Evolutionary conservation across 2,797 vertebrate species (phyloP).

Genomic region (Cygnus olor): DNA sequence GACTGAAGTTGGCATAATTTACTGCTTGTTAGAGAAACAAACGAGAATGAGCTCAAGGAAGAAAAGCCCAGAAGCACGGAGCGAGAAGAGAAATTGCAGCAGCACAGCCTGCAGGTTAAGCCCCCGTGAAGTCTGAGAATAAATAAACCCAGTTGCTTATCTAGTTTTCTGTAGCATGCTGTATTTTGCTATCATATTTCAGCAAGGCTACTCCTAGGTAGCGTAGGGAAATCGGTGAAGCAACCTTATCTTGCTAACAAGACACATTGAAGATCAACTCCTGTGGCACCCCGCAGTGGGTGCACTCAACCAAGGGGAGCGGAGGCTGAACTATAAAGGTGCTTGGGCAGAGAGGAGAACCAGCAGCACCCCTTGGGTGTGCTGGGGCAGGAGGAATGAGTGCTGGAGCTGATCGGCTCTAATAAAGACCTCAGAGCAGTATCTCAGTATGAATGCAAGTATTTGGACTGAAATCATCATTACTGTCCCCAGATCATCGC

Average conservation of each 20-base stretch:
- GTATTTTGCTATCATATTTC: neutral
- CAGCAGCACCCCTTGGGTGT: neutral
- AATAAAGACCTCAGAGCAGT: neutral
- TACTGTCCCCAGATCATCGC: neutral
- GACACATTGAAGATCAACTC: neutral
- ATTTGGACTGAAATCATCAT: neutral
- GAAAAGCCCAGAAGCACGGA: neutral
- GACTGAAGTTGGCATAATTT: neutral
- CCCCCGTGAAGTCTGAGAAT: neutral
- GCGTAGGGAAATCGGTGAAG: neutral
- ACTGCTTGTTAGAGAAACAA: neutral
- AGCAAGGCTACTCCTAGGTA: neutral
- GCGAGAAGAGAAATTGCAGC: neutral
- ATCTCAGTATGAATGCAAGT: neutral
- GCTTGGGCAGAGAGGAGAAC: neutral
- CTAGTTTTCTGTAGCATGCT: neutral
- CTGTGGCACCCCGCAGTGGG: fast-evolving
- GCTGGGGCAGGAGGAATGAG: neutral
- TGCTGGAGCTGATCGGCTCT: neutral
- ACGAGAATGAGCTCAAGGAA: neutral
- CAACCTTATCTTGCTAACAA: neutral
- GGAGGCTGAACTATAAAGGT: neutral
- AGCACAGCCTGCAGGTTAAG: neutral
- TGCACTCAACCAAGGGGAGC: neutral
- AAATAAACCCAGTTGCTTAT: neutral